Conservation (phyloP, 2,888 invertebrate genomes). For the Eucera pruinosa region DNA sequence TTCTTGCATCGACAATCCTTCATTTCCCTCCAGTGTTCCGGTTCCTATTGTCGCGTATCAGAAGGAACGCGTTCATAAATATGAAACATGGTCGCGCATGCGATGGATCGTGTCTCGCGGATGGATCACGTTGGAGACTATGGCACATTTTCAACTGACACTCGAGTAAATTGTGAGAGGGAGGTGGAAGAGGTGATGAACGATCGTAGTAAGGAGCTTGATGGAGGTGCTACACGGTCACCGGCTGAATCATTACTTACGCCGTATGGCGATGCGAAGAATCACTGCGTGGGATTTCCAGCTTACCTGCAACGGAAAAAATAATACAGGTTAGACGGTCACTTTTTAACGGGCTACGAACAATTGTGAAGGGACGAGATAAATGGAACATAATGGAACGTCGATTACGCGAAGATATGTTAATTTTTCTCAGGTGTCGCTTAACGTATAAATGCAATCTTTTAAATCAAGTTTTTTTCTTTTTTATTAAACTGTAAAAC, state of each 20-base stretch:
- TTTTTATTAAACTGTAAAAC: too few relatives aligned
- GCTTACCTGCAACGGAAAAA: slow-evolving; percentile 47
- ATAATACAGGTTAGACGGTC: neutral
- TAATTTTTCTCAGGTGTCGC: too few relatives aligned
- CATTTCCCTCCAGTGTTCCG: neutral
- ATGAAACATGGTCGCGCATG: slow-evolving; percentile 15
- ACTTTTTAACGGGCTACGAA: too few relatives aligned
- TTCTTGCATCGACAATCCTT: neutral
- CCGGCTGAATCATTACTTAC: slow-evolving; percentile 35
- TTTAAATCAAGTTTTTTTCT: too few relatives aligned
- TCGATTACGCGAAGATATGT: too few relatives aligned
- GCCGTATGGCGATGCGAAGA: neutral
- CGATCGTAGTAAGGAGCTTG: slow-evolving; percentile 19
- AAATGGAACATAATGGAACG: too few relatives aligned
- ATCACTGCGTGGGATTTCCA: neutral
- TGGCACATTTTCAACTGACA: slow-evolving; percentile 26
- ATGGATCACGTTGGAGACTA: slow-evolving; percentile 12
- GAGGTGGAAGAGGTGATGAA: slow-evolving; percentile 7
- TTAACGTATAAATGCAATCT: too few relatives aligned
- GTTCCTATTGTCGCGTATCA: slow-evolving; percentile 20
- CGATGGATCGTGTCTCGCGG: slow-evolving; percentile 5
- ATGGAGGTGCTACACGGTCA: slow-evolving; percentile 16
- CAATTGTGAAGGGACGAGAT: too few relatives aligned
- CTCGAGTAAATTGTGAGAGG: slow-evolving; percentile 17
- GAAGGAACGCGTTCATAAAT: slow-evolving; percentile 25